Percentiles rank a stretch among this genome's conserved stretches.
phyloP scores from a whole-genome alignment of 1,140 invertebrate genomes.

The Amphibalanus amphitrite region DNA sequence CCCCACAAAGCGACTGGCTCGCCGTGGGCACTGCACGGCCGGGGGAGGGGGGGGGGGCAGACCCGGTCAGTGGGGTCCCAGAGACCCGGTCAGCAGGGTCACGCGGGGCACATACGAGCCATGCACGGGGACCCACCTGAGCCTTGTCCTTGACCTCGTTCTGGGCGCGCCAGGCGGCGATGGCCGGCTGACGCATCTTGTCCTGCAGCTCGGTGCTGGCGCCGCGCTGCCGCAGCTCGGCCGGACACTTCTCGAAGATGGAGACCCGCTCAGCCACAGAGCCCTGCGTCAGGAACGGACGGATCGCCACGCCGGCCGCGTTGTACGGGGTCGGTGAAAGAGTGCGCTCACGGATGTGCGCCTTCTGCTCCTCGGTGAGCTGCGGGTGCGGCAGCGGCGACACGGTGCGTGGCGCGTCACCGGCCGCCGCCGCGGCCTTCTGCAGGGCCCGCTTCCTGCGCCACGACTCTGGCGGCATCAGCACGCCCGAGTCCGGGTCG shows the following conservation, averaged over 20 bases:
- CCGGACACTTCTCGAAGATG: slow-evolving; percentile 79
- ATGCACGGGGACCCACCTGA: slow-evolving; percentile 37
- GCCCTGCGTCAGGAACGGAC: slow-evolving; percentile 68
- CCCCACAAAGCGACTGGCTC: background rate
- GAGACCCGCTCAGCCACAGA: slow-evolving; percentile 79
- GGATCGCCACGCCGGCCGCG: slow-evolving; percentile 31
- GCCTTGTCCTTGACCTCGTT: slow-evolving; percentile 47
- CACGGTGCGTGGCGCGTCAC: slow-evolving; percentile 17
- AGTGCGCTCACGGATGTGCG: slow-evolving; percentile 34
- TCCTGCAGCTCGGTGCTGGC: slow-evolving; percentile 8
- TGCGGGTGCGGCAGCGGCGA: slow-evolving; percentile 43
- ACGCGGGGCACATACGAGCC: background rate
- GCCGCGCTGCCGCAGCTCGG: slow-evolving; percentile 30
- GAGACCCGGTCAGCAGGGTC: no score
- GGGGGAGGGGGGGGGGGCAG: no score
- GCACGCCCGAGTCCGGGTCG: slow-evolving; percentile 18
- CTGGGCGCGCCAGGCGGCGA: slow-evolving; percentile 38
- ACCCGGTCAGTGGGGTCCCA: no score
- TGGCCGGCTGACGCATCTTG: slow-evolving; percentile 22
- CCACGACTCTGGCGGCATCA: slow-evolving; percentile 16
- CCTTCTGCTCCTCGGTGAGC: slow-evolving; percentile 42
- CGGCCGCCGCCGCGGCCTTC: slow-evolving; percentile 19
- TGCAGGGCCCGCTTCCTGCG: slow-evolving; percentile 19
- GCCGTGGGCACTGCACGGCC: background rate
- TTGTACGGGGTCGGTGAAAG: slow-evolving; percentile 18